Evolutionary conservation across 2,797 vertebrate genomes (phyloP).

Genomic region (Lithobates pipiens): DNA sequence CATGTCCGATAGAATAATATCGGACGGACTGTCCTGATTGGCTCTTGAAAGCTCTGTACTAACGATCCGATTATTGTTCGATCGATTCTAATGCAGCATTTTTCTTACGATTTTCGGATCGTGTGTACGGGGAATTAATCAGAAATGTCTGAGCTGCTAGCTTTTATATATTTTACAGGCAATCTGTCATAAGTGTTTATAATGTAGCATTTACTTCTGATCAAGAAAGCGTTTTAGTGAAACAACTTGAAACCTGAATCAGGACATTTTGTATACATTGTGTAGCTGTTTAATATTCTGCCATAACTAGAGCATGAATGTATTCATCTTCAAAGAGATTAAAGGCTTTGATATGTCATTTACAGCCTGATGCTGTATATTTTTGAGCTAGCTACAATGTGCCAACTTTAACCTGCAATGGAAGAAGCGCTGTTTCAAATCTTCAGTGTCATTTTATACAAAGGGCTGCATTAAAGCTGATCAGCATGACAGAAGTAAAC

Average conservation of each 20-base stretch:
- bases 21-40: no score
- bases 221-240: slow-evolving; percentile 1
- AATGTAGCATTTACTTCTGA: neutral
- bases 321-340: slow-evolving; percentile 31
- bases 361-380: slow-evolving; percentile 20
- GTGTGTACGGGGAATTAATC: no score
- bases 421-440: neutral
- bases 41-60: no score
- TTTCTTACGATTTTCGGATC: no score
- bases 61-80: no score
- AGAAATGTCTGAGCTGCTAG: neutral
- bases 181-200: neutral
- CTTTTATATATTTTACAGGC: neutral
- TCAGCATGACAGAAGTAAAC: neutral
- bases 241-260: neutral
- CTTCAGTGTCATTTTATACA: neutral
- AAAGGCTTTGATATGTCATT: slow-evolving; percentile 44
- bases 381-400: slow-evolving; percentile 13
- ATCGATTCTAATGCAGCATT: no score
- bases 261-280: slow-evolving; percentile 5
- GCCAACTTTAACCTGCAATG: neutral
- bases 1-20: no score
- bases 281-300: slow-evolving; percentile 6
- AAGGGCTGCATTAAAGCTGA: neutral
- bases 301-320: neutral